These are phyloP conservation scores for Cryptus armator DNA, from an alignment of 2,888 invertebrate species.

Conservation along the genomic window DNA sequence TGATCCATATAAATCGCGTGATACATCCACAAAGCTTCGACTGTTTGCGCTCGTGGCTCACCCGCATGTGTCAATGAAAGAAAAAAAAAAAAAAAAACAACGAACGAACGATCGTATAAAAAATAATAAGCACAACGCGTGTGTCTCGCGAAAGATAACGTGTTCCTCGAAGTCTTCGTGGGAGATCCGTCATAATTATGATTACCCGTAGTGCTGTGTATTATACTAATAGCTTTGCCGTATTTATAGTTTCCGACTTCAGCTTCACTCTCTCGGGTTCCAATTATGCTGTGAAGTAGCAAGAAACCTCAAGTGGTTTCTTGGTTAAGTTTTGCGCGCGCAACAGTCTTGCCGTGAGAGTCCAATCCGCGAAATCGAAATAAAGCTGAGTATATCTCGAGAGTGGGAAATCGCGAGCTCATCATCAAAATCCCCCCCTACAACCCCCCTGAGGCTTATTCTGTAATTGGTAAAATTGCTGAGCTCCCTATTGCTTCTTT, in stretches of 20 bases:
- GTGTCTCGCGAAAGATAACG: constrained; percentile 36
- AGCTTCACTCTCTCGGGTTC: background rate
- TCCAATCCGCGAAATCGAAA: constrained; percentile 58
- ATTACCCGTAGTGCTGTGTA: constrained; percentile 42
- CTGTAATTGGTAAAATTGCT: constrained; percentile 61
- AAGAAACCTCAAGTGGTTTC: constrained; percentile 25
- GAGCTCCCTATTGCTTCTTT: constrained; percentile 7
- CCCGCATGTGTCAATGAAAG: constrained; percentile 26
- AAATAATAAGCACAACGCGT: constrained; percentile 39
- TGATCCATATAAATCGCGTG: background rate
- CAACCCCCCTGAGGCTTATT: constrained; percentile 27
- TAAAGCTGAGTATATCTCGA: constrained; percentile 33
- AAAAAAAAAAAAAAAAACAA: background rate
- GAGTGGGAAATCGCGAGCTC: constrained; percentile 41
- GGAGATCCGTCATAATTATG: constrained; percentile 51
- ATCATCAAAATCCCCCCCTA: constrained; percentile 27
- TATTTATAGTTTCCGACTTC: constrained; percentile 54
- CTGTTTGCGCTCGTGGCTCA: background rate
- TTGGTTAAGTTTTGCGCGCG: constrained; percentile 16
- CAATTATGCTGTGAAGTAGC: constrained; percentile 49
- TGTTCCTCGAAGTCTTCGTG: constrained; percentile 44
- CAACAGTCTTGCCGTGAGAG: background rate
- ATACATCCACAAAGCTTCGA: background rate
- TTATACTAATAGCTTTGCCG: constrained; percentile 44
- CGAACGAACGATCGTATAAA: background rate